Base-by-base conservation (phyloP, 2,888 invertebrate genomes). In the Lochmaea crataegi region DNA sequence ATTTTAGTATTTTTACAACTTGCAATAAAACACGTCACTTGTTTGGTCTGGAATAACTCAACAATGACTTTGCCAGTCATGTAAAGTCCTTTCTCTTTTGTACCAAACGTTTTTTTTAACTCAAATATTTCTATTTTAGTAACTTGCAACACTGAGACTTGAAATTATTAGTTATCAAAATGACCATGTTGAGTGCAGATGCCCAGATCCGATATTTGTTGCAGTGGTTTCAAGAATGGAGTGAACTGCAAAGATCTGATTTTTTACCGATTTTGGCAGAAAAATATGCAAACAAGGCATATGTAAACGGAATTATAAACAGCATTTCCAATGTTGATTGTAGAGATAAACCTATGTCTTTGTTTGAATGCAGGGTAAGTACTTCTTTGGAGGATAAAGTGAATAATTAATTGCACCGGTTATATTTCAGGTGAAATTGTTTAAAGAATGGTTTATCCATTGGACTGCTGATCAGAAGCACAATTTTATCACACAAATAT, bases 171-270 rank as follows among this genome's bases (percentile, higher is more conserved):
- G 73, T 73, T 60, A 51, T 76, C 58, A 70, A 74, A 78, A 82
- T 81, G 80, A 79, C 80, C n/a, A 84, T 85, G 75, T 84, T 90
- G 67, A 88, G 89, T 75, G 86, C 91, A 48, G 93, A 93, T 83
- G 92, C 93, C 3, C 95, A 96, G 86, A 89, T 96, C 81, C 90
- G 94, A 70, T 96, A 95, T 85, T 88, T 96, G 78, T 88, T 94
- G 72, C 93, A 94, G 84, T 96, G 96, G 96, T 96, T 96, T 83
- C 91, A 91, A 82, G 95, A 96, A 87, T 96, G 95, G 91, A 95
- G 95, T 84, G 96, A 96, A 83, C 89, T 96, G 85, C 96, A 96
- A 85, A 89, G 94, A 71, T 93, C 93, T 74, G 96, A 96, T 85
- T 96, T 96, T 85, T 84, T 95, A 75, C 93, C 93, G 0, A 90